Base-by-base conservation (phyloP, 2,797 vertebrate genomes). In the Phrynocephalus vlangalii region DNA sequence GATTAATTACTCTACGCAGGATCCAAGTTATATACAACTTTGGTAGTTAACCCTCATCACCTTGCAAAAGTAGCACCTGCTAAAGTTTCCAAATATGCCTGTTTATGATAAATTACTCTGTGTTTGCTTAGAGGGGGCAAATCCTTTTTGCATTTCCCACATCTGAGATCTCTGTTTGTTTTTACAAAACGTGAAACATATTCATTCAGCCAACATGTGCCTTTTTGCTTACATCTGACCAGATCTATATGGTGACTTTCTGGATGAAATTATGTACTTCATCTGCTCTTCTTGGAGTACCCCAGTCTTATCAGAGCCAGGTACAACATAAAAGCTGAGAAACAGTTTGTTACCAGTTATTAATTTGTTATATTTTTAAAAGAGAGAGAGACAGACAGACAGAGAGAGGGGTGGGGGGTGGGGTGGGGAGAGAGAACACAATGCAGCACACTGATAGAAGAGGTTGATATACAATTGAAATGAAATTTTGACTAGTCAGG, bases 21-120 rank as follows among this genome's bases (percentile, higher is more conserved):
- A 97, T 98, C 97, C 97, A 96, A 98, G 97, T 98, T 98, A 97
- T 96, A 97, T 96, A 98, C 97, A 98, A 98, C 97, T 99, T 98
- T 85, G 97, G 98, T 97, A 99, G 98, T 99, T 99, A 99, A 98
- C 98, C 98, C 97, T 63, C 94, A 82, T 97, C 97, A 98, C 98
- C 98, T 97, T 93, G 96, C 95, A 96, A 97, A 97, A 96, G 95
- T 90, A 91, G 97, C 94, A 95, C 97, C 96, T 97, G 97, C 98
- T 97, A 97, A 98, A 97, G 96, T 97, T 97, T 97, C 96, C 95
- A 97, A 97, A 97, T 96, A 96, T 95, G 97, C 95, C 96, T 96
- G 87, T 94, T 92, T 97, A 97, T 98, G 98, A 98, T 98, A 96
- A 98, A 98, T 98, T 92, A 90, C 93, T 93, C 0, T 7, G 86